Base-by-base conservation (phyloP, 1,140 invertebrate genomes). In the Drosophila lacteicornis region DNA sequence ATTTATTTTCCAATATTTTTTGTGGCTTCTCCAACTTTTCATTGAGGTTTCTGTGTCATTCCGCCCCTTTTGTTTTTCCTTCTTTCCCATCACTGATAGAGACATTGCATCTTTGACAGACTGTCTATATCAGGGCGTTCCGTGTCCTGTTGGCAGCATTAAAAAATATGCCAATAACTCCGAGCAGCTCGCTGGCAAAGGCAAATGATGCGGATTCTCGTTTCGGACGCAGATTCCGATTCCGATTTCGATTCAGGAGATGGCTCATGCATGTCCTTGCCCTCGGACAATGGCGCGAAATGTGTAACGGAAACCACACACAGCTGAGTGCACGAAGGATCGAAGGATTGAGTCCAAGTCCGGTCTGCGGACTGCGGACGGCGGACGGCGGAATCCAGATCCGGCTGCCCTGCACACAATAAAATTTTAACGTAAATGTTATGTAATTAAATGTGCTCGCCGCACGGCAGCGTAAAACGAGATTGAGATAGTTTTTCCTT, bases 391-490 rank as follows among this genome's bases (percentile, higher is more conserved):
- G 56, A 53, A 46, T 65, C 66, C 79, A 49, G 38, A 65, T 60
- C 80, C 47, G 56, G 49, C 27, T 57, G 68, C 62, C 42, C 53
- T 22, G 13, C 75, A 70, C 66, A 67, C 84, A 88, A 87, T 87
- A 81, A 88, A 87, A 84, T 88, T 83, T 88, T 87, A 87, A 87
- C 84, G 84, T 60, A 80, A 87, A 88, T 88, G 80, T 77, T 71
- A 66, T 69, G 77, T 71, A 75, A 88, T 87, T 86, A 82, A 86
- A 86, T 85, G 76, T 80, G 57, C 40, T 76, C 60, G 38, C 53
- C 57, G 46, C 58, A 61, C 38, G 30, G 65, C 75, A 70, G 51
- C 75, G 57, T 58, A 51, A 75, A 86, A 80, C 71, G 65, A 84
- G 62, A 80, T 80, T 80, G 81, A 68, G 76, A 77, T 80, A 69